Evolutionary conservation across 2,113 vertebrate genomes (phyloP).

Genomic region (Thomomys bottae): DNA sequence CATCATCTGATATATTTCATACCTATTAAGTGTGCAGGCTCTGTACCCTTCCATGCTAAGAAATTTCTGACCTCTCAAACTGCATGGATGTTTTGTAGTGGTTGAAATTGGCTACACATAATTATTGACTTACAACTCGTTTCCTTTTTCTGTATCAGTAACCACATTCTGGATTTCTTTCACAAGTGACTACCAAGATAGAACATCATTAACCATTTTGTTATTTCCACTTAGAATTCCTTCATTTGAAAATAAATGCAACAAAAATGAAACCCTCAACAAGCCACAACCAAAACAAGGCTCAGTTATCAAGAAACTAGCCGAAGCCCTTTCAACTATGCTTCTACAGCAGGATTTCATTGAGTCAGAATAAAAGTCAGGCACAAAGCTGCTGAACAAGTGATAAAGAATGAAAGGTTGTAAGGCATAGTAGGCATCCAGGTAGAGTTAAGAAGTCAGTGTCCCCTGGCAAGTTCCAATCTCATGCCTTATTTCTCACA

Average conservation of each 20-base stretch:
- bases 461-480: not conserved
- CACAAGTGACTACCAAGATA: not conserved
- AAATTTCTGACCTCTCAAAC: constrained; percentile 23
- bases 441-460: not conserved
- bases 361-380: not conserved
- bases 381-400: not conserved
- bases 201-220: not conserved
- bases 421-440: not conserved
- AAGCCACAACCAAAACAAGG: not conserved
- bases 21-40: not conserved
- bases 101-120: not conserved
- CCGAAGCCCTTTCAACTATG: not conserved
- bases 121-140: not conserved
- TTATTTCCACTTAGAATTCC: not conserved
- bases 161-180: constrained; percentile 2
- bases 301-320: not conserved
- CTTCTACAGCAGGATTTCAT: not conserved
- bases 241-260: constrained; percentile 36
- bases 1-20: not conserved
- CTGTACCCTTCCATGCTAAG: not conserved
- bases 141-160: not conserved
- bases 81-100: not conserved
- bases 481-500: not conserved
- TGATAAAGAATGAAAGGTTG: not conserved
- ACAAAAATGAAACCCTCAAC: not conserved